phyloP scores from a whole-genome alignment of 2,888 invertebrate species.

The Hydropsyche betteni region DNA sequence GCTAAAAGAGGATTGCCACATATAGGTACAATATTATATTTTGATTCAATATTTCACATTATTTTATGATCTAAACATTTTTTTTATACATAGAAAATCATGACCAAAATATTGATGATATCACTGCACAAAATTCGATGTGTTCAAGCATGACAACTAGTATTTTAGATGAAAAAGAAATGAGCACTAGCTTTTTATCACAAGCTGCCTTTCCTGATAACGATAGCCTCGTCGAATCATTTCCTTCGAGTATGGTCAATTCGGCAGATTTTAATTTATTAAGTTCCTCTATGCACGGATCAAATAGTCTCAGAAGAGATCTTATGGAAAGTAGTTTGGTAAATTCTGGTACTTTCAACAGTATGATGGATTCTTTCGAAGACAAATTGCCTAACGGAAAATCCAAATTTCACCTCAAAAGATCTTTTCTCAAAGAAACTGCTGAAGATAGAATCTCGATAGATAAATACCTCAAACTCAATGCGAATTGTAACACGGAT shows the following conservation, averaged over 20 bases:
- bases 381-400: constrained; percentile 47
- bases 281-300: constrained; percentile 61
- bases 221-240: constrained; percentile 63
- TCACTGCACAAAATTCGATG: constrained; percentile 54
- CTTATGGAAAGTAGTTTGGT: constrained; percentile 50
- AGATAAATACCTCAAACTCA: constrained; percentile 46
- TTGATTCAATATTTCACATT: not conserved
- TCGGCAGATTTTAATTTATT: constrained; percentile 63
- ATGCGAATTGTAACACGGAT: constrained; percentile 49
- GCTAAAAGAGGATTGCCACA: constrained; percentile 23
- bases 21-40: not conserved
- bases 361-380: constrained; percentile 47
- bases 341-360: constrained; percentile 50
- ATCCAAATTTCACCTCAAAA: constrained; percentile 49
- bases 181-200: constrained; percentile 66
- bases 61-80: constrained; percentile 55
- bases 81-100: constrained; percentile 34
- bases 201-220: constrained; percentile 64
- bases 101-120: constrained; percentile 43
- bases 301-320: constrained; percentile 28
- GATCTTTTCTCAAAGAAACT: constrained; percentile 47
- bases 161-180: constrained; percentile 65
- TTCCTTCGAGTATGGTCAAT: constrained; percentile 63
- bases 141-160: constrained; percentile 65
- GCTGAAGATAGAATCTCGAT: constrained; percentile 46